phyloP scores from a whole-genome alignment of 2,113 vertebrate genomes.

The Gopherus flavomarginatus region DNA sequence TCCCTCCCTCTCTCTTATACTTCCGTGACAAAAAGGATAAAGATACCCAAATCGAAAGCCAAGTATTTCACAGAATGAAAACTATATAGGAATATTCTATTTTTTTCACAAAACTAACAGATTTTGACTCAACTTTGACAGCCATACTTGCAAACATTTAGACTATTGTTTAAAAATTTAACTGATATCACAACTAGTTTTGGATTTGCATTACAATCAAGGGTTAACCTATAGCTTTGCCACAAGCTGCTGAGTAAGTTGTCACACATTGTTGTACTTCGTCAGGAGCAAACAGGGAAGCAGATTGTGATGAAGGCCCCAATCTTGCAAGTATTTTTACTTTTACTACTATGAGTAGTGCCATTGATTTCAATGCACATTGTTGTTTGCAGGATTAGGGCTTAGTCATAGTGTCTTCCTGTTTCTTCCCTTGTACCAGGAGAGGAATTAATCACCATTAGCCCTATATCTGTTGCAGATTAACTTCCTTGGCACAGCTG shows the following conservation, averaged over 20 bases:
- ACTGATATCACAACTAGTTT: background rate
- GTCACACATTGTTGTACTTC: background rate
- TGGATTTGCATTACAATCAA: background rate
- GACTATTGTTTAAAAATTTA: background rate
- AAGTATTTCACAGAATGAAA: background rate
- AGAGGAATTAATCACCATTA: background rate
- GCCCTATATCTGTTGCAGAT: background rate
- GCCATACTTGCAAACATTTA: background rate
- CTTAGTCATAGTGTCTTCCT: background rate
- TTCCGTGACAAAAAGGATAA: background rate
- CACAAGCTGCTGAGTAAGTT: background rate
- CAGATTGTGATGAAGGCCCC: background rate
- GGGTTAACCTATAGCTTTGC: background rate
- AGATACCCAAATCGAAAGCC: background rate
- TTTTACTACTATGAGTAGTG: background rate
- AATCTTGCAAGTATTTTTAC: background rate
- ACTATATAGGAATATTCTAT: background rate
- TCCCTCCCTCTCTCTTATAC: background rate
- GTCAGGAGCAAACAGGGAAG: background rate
- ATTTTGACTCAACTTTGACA: background rate
- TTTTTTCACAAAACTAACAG: background rate
- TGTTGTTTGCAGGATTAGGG: background rate
- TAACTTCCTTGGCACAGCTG: background rate
- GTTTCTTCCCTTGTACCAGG: background rate
- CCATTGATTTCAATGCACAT: background rate